Percentiles rank a stretch among this genome's conserved stretches.
phyloP scores from a whole-genome alignment of 2,113 vertebrate species.

The Myrmophylax atrothorax region DNA sequence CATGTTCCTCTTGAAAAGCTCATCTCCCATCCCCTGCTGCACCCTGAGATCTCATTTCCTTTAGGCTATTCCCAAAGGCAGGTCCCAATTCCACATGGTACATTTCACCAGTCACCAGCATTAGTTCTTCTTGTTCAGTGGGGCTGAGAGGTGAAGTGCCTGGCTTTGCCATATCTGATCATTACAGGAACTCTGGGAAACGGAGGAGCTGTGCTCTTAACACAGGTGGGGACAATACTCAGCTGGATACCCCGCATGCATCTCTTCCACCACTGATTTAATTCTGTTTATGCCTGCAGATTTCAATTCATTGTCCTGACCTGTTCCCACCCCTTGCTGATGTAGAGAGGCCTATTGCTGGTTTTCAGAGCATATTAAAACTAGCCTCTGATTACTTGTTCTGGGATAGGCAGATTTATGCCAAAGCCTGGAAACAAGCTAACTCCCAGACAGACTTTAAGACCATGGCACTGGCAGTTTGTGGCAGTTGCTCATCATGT shows the following conservation, averaged over 20 bases:
- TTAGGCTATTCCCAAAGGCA: background rate
- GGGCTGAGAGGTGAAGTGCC: background rate
- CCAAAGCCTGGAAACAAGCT: background rate
- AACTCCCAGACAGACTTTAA: background rate
- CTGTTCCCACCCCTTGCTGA: background rate
- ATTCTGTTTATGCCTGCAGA: background rate
- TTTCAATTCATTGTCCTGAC: background rate
- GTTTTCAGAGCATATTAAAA: background rate
- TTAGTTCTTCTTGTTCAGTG: background rate
- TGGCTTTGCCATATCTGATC: background rate
- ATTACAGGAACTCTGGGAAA: background rate
- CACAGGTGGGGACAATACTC: background rate
- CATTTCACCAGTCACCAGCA: background rate
- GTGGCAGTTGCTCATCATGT: background rate
- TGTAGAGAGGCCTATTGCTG: background rate
- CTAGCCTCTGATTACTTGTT: background rate
- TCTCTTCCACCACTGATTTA: background rate
- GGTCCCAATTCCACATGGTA: background rate
- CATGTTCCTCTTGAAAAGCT: background rate
- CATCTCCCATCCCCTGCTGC: background rate
- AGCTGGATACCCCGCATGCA: background rate
- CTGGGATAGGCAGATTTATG: background rate
- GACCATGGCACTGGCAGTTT: background rate
- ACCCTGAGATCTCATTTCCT: background rate
- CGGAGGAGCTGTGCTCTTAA: background rate